A percentile compares a stretch with the other conserved stretches of the same genome.
Conservation (phyloP, 92 coral and sea anemone species). For the Plumapathes pennacea region DNA sequence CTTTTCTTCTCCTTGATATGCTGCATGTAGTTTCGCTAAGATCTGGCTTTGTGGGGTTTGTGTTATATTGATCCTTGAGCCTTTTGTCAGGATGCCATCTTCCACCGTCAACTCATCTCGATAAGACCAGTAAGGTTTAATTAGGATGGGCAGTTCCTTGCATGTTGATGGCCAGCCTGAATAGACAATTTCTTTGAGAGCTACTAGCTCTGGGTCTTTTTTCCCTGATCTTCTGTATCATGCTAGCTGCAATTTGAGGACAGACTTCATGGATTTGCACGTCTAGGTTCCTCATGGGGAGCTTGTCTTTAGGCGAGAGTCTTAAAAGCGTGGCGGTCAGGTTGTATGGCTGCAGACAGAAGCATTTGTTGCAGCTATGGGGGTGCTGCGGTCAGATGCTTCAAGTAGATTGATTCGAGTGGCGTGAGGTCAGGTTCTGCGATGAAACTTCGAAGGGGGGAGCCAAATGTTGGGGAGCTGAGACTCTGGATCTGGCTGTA, state of each 20-base stretch:
- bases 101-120: background rate
- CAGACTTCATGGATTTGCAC: constrained; percentile 31
- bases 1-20: constrained; percentile 52
- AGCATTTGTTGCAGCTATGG: constrained; percentile 28
- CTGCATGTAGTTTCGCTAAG: constrained; percentile 16
- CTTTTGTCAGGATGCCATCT: background rate
- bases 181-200: too few relatives aligned
- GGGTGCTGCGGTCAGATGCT: constrained; percentile 19
- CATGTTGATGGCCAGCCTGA: too few relatives aligned
- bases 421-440: constrained; percentile 26
- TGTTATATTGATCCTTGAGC: constrained; percentile 17
- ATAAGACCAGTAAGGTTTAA: constrained; percentile 2
- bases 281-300: constrained; percentile 8
- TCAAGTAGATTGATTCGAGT: constrained; percentile 18
- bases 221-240: too few relatives aligned
- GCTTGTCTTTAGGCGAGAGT: constrained; percentile 15
- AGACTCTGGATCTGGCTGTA: constrained; percentile 42
- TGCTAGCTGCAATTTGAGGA: too few relatives aligned
- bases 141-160: too few relatives aligned
- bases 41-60: constrained; percentile 4
- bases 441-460: constrained; percentile 18
- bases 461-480: constrained; percentile 42
- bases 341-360: constrained; percentile 18
- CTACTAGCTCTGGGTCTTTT: too few relatives aligned
- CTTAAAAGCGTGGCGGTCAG: constrained; percentile 18